Percentiles rank a stretch among this genome's conserved stretches.
Evolutionary conservation across 2,113 vertebrate species (phyloP).

Genomic region (Percopsis transmontana): DNA sequence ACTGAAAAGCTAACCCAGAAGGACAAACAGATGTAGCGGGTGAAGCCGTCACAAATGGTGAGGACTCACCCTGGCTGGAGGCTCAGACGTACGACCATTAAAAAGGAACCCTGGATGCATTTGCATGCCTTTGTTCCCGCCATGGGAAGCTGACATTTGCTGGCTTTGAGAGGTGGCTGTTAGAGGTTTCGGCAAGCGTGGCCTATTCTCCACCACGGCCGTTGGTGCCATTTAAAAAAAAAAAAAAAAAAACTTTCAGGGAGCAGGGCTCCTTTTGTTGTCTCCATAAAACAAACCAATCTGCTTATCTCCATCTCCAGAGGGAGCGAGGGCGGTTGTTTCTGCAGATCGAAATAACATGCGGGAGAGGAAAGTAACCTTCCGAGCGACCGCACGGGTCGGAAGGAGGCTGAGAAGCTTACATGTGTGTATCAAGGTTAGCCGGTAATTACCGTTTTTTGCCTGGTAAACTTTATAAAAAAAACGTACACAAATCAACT

Average conservation of each 20-base stretch:
- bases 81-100: conserved; percentile 34
- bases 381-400: conserved; percentile 54
- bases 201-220: conserved; percentile 31
- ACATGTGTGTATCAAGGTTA: conserved; percentile 34
- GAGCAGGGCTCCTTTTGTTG: conserved; percentile 65
- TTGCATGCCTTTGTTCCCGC: conserved; percentile 57
- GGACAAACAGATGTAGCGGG: conserved; percentile 7
- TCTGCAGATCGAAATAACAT: conserved; percentile 66
- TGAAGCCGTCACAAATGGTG: conserved; percentile 18
- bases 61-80: conserved; percentile 16
- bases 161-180: conserved; percentile 52
- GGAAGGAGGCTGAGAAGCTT: conserved; percentile 46
- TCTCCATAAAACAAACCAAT: conserved; percentile 68
- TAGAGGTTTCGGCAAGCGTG: conserved; percentile 33
- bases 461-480: too few species aligned
- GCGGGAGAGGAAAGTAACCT: conserved; percentile 65
- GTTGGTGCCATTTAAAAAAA: conserved; percentile 54
- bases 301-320: conserved; percentile 72
- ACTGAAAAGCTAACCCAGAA: conserved; percentile 32
- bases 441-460: too few species aligned
- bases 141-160: conserved; percentile 68
- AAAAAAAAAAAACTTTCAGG: conserved; percentile 64
- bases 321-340: conserved; percentile 66
- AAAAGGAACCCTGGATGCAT: conserved; percentile 54
- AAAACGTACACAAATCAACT: too few species aligned